Conservation (phyloP, 2,888 invertebrate species). For the Gymnosoma rotundatum region DNA sequence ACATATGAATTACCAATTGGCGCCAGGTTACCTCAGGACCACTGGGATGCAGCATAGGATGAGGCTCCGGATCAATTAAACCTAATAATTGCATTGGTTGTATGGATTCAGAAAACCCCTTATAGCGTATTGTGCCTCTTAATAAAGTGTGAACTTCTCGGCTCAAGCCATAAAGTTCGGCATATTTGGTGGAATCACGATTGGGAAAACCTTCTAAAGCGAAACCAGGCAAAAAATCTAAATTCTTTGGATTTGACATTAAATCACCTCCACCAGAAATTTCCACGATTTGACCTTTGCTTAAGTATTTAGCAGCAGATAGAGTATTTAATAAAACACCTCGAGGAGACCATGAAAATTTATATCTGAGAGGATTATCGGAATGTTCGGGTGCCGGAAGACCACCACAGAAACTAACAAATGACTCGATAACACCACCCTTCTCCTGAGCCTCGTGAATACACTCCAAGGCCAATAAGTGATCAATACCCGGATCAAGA, state of each 20-base stretch:
- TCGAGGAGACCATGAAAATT: constrained; percentile 98
- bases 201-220: constrained; percentile 98
- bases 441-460: constrained; percentile 95
- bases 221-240: constrained; percentile 97
- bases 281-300: constrained; percentile 92
- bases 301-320: constrained; percentile 93
- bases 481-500: constrained; percentile 99
- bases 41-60: constrained; percentile 95
- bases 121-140: constrained; percentile 96
- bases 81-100: constrained; percentile 94
- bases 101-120: constrained; percentile 94
- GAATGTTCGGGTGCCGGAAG: constrained; percentile 98
- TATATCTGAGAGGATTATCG: constrained; percentile 93
- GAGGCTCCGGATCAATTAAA: constrained; percentile 91
- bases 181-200: constrained; percentile 95
- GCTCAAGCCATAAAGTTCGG: constrained; percentile 92
- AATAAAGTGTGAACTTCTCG: constrained; percentile 93
- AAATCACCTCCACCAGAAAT: constrained; percentile 94
- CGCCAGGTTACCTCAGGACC: constrained; percentile 99
- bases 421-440: constrained; percentile 96
- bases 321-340: constrained; percentile 96
- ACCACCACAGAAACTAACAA: constrained; percentile 98
- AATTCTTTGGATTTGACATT: constrained; percentile 89
- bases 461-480: constrained; percentile 97
- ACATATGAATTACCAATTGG: constrained; percentile 91